Evolutionary conservation across 1,140 invertebrate species (phyloP).

Genomic region (Temnothorax curvispinosus): DNA sequence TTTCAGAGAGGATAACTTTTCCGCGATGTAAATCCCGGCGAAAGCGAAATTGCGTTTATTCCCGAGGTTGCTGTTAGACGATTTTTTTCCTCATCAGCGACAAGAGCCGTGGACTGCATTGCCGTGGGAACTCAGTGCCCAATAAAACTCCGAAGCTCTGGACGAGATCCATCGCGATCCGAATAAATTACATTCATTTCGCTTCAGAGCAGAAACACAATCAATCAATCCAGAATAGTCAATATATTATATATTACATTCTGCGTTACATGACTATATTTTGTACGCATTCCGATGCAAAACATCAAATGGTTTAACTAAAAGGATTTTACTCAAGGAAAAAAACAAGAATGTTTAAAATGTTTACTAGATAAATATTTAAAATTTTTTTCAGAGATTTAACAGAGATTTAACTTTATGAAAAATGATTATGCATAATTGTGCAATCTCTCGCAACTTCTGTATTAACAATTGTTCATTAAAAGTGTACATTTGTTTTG

Average conservation of each 20-base stretch:
- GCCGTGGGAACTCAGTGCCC: not conserved
- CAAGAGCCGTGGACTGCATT: slow-evolving; percentile 10
- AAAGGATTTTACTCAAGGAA: not conserved
- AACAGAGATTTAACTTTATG: not conserved
- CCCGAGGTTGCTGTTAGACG: not conserved
- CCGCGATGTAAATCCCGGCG: slow-evolving; percentile 4
- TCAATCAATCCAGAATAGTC: not conserved
- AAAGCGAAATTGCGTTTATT: slow-evolving; percentile 48
- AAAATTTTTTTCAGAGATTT: not conserved
- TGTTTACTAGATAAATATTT: not conserved
- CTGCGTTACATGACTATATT: not conserved
- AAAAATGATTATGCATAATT: not conserved
- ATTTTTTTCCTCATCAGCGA: slow-evolving; percentile 41
- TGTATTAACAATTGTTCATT: not conserved
- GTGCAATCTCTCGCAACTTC: not conserved
- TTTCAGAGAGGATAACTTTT: not conserved
- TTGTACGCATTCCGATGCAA: not conserved
- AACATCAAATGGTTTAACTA: not conserved
- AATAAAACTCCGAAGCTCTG: slow-evolving; percentile 10
- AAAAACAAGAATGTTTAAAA: not conserved
- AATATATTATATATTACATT: not conserved
- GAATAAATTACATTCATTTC: slow-evolving; percentile 33
- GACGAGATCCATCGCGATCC: not conserved
- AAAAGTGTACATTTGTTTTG: not conserved
- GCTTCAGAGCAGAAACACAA: not conserved